These are phyloP conservation scores for Parauchenoglanis punctatus DNA, from an alignment of 2,797 vertebrate species.

Conservation along the genomic window DNA sequence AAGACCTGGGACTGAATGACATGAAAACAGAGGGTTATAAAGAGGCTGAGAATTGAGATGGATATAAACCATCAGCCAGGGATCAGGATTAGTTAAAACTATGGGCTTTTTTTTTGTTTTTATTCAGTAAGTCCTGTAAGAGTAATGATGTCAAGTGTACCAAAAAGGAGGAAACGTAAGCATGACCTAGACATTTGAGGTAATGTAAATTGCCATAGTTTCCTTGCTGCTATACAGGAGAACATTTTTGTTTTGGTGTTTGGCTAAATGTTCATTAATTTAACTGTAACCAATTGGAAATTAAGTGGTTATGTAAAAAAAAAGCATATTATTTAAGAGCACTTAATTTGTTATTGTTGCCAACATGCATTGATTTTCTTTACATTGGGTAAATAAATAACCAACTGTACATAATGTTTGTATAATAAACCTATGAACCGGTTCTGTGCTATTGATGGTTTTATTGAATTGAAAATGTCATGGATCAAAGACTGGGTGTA, in stretches of 20 bases:
- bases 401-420: constrained; percentile 14
- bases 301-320: background rate
- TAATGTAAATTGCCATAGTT: background rate
- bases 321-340: constrained; percentile 21
- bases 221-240: constrained; percentile 1
- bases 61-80: background rate
- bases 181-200: background rate
- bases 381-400: background rate
- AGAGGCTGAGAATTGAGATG: constrained; percentile 34
- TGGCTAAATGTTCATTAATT: constrained; percentile 8
- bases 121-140: background rate
- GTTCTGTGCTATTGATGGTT: background rate
- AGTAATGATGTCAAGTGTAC: background rate
- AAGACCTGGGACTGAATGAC: constrained; percentile 94
- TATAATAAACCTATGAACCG: constrained; percentile 22
- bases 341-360: constrained; percentile 14
- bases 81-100: background rate
- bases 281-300: background rate
- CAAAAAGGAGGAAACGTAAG: background rate
- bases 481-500: background rate
- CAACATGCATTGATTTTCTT: background rate
- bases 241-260: constrained; percentile 14
- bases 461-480: background rate
- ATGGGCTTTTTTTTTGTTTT: background rate
- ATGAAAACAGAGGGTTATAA: constrained; percentile 91